Evolutionary conservation across 2,888 invertebrate genomes (phyloP), one percentile per base, ranked within the genome.

Genomic region (Balanococcus diminutus): DNA sequence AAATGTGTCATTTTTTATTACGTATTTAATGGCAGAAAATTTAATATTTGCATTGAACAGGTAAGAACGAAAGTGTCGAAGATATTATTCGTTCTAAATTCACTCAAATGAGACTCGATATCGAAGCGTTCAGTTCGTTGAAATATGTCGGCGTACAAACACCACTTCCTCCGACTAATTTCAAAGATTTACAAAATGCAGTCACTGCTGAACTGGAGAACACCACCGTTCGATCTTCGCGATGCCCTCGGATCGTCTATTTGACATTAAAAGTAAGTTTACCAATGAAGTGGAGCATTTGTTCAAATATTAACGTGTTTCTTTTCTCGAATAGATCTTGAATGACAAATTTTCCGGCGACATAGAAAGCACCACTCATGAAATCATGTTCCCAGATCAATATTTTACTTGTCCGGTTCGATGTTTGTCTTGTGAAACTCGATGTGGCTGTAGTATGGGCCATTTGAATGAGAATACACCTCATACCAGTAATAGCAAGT

Each of bases 291-390:
- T 39, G 0, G 0, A n/a, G 19, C 9, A n/a, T 6, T 1, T 56
- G 19, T 5, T 81, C 22, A 1, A 19, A 22, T 36, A 36, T 3
- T 32, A 14, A 36, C 31, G 1, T 19, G 8, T 32, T 5, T 46
- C 79, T 25, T n/a, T n/a, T n/a, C n/a, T n/a, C n/a, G n/a, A n/a
- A 25, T 22, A 93, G 93, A 91, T 91, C 83, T 90, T 96, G 82
- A 95, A 95, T 90, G 93, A 94, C 86, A 95, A 94, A 90, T 95
- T 95, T 89, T 93, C 92, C 88, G 94, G 94, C 2, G 92, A 93
- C 88, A 92, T 95, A 61, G 92, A 90, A 87, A 90, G 91, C 81
- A 92, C 92, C 87, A 90, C 91, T 56, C 90, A 92, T 22, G 92
- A 92, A 19, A 92, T 93, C 88, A 91, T 94, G 83, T 95, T 95